These are phyloP conservation scores for Phortica magna DNA, from an alignment of 2,888 invertebrate genomes.

Conservation along the genomic window DNA sequence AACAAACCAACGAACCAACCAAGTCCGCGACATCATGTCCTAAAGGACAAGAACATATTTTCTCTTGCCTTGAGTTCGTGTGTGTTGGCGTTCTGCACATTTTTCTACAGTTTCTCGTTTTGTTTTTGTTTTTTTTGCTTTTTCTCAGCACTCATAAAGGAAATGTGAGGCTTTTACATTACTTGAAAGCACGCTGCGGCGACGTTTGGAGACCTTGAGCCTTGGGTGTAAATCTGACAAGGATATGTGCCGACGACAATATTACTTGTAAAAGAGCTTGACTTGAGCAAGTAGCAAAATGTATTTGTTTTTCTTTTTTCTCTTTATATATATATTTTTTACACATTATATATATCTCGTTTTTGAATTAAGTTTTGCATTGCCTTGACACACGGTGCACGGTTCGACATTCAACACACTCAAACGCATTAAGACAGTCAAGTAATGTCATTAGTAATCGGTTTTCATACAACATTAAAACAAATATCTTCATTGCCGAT, in stretches of 20 bases:
- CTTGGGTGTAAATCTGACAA: neutral
- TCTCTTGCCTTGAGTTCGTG: neutral
- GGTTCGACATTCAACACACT: neutral
- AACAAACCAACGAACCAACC: neutral
- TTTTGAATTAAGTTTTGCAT: neutral
- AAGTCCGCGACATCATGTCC: neutral
- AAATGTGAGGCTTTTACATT: neutral
- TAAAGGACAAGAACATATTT: slow-evolving; percentile 10
- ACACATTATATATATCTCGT: neutral
- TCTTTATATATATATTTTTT: neutral
- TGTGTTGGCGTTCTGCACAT: neutral
- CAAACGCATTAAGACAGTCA: neutral
- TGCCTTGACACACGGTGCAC: neutral
- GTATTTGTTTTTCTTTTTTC: neutral
- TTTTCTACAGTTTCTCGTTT: neutral
- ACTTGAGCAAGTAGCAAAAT: neutral
- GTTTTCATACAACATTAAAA: slow-evolving; percentile 26
- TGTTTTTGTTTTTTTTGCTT: neutral
- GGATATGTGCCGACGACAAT: neutral
- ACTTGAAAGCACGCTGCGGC: neutral
- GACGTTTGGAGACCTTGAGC: slow-evolving; percentile 23
- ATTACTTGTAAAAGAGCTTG: neutral
- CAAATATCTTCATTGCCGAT: neutral
- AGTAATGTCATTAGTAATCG: slow-evolving; percentile 11
- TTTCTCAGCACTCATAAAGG: slow-evolving; percentile 11